Conservation (phyloP, 2,797 vertebrate species). For the Hippoglossus hippoglossus region DNA sequence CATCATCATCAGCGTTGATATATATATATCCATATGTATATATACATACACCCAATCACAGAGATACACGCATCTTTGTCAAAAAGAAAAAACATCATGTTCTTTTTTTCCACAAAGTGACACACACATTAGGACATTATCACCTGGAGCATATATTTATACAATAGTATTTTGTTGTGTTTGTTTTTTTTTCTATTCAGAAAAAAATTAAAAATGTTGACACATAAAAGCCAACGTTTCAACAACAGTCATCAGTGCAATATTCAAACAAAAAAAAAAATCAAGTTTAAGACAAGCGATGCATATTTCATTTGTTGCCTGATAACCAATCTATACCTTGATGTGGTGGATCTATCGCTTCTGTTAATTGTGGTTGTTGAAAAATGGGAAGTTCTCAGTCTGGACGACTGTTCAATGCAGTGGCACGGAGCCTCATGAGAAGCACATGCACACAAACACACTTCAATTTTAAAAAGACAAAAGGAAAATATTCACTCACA, state of each 20-base stretch:
- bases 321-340: constrained; percentile 74
- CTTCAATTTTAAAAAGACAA: background rate
- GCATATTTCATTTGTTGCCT: constrained; percentile 85
- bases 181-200: constrained; percentile 85
- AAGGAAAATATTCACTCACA: constrained; percentile 2
- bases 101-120: constrained; percentile 81
- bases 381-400: constrained; percentile 62
- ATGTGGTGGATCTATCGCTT: constrained; percentile 67
- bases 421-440: constrained; percentile 54
- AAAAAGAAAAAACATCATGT: constrained; percentile 78
- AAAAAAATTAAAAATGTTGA: constrained; percentile 84
- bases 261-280: constrained; percentile 78
- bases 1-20: constrained; percentile 75
- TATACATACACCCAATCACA: constrained; percentile 84
- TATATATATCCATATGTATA: constrained; percentile 84
- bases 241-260: constrained; percentile 94
- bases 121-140: constrained; percentile 83
- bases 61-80: constrained; percentile 84
- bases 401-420: constrained; percentile 57
- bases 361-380: constrained; percentile 56
- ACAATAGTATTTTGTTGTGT: constrained; percentile 86
- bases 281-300: constrained; percentile 89
- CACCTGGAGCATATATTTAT: constrained; percentile 86
- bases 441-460: constrained; percentile 22
- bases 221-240: constrained; percentile 83